These are phyloP conservation scores for Probosciger aterrimus DNA, from an alignment of 2,113 vertebrate species.

Conservation along the genomic window DNA sequence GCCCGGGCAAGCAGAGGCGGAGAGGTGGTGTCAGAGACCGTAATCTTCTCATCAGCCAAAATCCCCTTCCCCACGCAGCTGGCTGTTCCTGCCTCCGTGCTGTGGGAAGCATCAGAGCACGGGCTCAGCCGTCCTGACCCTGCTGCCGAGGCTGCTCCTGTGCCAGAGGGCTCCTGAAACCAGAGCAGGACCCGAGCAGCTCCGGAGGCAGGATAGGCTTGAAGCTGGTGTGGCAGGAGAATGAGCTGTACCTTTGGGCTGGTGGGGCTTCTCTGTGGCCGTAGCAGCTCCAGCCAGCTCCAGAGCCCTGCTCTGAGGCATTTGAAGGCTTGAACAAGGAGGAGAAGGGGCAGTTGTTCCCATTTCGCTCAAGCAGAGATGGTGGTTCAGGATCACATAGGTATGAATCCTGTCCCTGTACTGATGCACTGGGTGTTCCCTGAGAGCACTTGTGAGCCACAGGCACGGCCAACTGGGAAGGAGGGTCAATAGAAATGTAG, in stretches of 20 bases:
- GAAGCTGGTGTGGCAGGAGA: background rate
- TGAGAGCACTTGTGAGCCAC: background rate
- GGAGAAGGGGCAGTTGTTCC: too few relatives aligned
- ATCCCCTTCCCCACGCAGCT: background rate
- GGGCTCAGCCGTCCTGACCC: background rate
- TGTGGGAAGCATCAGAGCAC: background rate
- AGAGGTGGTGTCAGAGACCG: background rate
- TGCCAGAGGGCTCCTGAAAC: background rate
- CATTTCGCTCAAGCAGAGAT: accelerated
- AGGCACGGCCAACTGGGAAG: background rate
- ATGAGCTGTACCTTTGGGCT: accelerated
- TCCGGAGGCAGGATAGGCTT: accelerated
- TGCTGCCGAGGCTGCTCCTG: background rate
- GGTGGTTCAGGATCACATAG: background rate
- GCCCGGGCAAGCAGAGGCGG: background rate
- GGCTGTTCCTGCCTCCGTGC: background rate
- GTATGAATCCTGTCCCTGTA: background rate
- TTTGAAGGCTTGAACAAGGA: background rate
- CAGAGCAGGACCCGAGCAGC: background rate
- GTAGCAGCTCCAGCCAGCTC: background rate
- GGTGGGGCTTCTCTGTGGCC: too few relatives aligned
- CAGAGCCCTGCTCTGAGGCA: background rate
- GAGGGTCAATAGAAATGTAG: background rate
- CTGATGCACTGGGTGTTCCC: too few relatives aligned
- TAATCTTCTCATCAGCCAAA: background rate